These are phyloP conservation scores for Percopsis transmontana DNA, from an alignment of 2,113 vertebrate genomes.

Conservation along the genomic window DNA sequence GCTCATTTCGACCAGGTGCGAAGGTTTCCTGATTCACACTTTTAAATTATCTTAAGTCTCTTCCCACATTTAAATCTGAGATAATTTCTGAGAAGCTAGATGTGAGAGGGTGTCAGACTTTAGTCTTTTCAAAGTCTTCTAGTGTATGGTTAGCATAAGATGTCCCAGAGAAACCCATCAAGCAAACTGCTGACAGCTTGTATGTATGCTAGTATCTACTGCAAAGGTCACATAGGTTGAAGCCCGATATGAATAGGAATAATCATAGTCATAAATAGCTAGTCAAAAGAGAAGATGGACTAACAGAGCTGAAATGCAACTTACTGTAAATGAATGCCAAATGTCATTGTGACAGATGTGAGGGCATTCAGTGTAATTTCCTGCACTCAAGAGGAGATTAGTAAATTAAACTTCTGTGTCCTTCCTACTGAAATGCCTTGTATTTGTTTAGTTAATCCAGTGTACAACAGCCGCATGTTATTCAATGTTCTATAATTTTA, in stretches of 20 bases:
- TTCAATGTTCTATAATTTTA: neutral
- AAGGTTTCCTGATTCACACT: too few species aligned
- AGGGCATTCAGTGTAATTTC: constrained; percentile 17
- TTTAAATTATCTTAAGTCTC: too few species aligned
- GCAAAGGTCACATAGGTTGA: constrained; percentile 39
- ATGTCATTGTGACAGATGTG: constrained; percentile 17
- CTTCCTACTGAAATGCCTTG: neutral
- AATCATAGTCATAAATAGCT: neutral
- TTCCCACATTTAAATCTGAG: too few species aligned
- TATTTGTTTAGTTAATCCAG: constrained; percentile 14
- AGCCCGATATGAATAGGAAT: neutral
- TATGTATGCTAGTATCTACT: neutral
- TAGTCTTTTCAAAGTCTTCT: too few species aligned
- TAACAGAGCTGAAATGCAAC: constrained; percentile 3
- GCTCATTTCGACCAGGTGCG: too few species aligned
- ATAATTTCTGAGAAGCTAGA: too few species aligned
- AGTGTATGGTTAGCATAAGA: too few species aligned
- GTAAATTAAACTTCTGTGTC: constrained; percentile 10
- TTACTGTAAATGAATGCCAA: neutral
- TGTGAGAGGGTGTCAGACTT: too few species aligned
- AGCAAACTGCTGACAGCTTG: neutral
- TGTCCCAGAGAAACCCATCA: neutral
- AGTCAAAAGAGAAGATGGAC: neutral
- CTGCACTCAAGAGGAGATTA: neutral
- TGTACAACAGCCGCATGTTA: neutral